These are phyloP conservation scores for Diploscapter pachys DNA, from an alignment of 1,140 invertebrate species.

Conservation along the genomic window DNA sequence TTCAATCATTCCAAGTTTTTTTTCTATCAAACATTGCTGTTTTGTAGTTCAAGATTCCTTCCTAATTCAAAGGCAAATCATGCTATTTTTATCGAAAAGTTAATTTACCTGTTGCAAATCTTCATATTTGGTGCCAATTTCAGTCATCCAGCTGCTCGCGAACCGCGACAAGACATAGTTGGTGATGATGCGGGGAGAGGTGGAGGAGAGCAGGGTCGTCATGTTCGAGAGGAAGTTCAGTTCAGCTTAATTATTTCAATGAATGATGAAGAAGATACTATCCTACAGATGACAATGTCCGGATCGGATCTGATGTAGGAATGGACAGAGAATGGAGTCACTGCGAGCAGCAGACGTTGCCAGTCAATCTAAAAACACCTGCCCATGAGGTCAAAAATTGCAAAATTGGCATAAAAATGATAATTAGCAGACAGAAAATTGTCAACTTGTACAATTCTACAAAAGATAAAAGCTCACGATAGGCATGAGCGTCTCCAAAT, in stretches of 20 bases:
- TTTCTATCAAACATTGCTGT: conserved; percentile 7
- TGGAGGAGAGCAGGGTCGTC: conserved; percentile 29
- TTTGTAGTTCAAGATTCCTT: neutral
- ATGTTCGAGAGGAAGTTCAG: neutral
- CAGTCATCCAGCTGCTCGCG: conserved; percentile 18
- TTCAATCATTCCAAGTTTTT: too few species aligned
- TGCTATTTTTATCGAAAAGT: neutral
- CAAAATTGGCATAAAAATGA: too few species aligned
- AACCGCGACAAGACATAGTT: conserved; percentile 41
- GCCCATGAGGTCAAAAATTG: neutral
- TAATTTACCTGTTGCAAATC: conserved; percentile 30
- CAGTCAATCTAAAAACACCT: conserved; percentile 40
- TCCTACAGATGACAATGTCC: conserved; percentile 24
- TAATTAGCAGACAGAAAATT: too few species aligned
- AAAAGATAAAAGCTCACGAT: conserved; percentile 7
- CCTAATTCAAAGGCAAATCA: neutral
- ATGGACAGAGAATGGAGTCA: conserved; percentile 37
- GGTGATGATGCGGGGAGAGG: conserved; percentile 35
- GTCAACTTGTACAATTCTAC: neutral
- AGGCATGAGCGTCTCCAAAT: conserved; percentile 38
- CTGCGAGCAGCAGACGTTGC: conserved; percentile 32
- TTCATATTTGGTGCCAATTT: conserved; percentile 35
- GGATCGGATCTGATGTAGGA: conserved; percentile 36
- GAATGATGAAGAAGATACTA: too few species aligned
- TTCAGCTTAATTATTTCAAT: too few species aligned